Base-by-base conservation (phyloP, 2,888 invertebrate genomes). In the Melinaea marsaeus region DNA sequence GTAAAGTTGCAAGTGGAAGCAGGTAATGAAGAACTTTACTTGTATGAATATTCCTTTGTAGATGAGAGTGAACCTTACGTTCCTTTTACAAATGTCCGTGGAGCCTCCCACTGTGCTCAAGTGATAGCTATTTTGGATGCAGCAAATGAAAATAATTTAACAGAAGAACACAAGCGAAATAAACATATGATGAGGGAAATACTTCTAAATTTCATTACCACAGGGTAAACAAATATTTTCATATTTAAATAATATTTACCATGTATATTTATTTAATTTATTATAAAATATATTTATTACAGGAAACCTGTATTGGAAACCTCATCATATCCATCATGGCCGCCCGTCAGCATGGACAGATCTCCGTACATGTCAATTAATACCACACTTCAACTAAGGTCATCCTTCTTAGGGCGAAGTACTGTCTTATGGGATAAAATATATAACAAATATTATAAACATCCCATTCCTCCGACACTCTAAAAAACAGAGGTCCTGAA, bases 1-100 rank as follows among this genome's bases (percentile, higher is more conserved):
- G 67, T 74, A 0, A 74, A 75, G 13, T 51, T 79, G 7, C 77
- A 79, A 33, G 65, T 70, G 1, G 71, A 78, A 54, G 74, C 75
- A 34, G 79, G 82, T 2, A 74, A 82, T 62, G 64, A 80, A 59
- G 64, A 77, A 63, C 62, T 84, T 5, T 83, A 78, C 69, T 67
- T 84, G 55, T 84, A 82, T 62, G 74, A 80, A 64, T 84, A 77
- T 66, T 72, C 74, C 1, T 84, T 77, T 65, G 73, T 72, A 7
- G 76, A 79, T 51, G 71, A 76, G 2, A 59, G 70, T 35, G 62
- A 65, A n/a, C 71, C 75, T 1, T 35, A 67, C 0, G 70, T 79
- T 3, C 75, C 74, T 2, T 35, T 75, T 13, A 76, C 75, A 6
- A 66, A 72, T 3, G 57, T 74, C 7, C 64, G 61, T 42, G 70